These are phyloP conservation scores for Cheilosia pagana DNA, from an alignment of 2,888 invertebrate genomes.

Conservation along the genomic window DNA sequence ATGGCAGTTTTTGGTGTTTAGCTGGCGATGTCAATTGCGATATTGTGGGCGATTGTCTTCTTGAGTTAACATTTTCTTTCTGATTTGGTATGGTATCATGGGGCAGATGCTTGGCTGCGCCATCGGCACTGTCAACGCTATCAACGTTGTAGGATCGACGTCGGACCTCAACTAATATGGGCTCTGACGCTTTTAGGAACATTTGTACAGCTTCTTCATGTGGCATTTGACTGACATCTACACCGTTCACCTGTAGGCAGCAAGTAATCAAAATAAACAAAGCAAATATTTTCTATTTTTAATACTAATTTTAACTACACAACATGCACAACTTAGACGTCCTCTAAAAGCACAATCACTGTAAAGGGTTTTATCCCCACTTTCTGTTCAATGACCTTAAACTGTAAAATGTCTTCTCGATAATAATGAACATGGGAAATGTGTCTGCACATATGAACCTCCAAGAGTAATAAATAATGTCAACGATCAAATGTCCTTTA, in stretches of 20 bases:
- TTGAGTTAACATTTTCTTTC: constrained; percentile 21
- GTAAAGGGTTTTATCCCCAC: too few relatives aligned
- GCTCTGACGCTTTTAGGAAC: constrained; percentile 86
- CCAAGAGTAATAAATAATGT: too few relatives aligned
- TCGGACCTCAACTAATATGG: constrained; percentile 86
- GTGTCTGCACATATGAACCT: too few relatives aligned
- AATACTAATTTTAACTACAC: too few relatives aligned
- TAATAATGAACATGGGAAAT: too few relatives aligned
- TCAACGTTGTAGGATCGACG: constrained; percentile 79
- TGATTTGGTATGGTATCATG: constrained; percentile 27
- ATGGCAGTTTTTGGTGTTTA: constrained; percentile 21
- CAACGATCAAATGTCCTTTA: too few relatives aligned
- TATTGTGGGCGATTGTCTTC: constrained; percentile 52
- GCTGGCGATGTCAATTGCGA: constrained; percentile 45
- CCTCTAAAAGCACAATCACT: too few relatives aligned
- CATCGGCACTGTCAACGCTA: constrained; percentile 30
- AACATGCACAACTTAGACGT: too few relatives aligned
- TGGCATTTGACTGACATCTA: constrained; percentile 86
- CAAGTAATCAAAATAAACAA: constrained; percentile 58
- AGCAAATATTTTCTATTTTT: neutral
- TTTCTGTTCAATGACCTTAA: too few relatives aligned
- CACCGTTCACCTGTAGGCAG: constrained; percentile 85
- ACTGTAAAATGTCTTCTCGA: too few relatives aligned
- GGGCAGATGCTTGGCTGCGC: neutral
- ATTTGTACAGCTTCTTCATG: constrained; percentile 86